Percentiles rank a stretch among this genome's conserved stretches.
These are phyloP conservation scores for Trichoplax adhaerens DNA, from an alignment of 37 sponge, comb jelly and placozoan genomes.

Conservation along the genomic window DNA sequence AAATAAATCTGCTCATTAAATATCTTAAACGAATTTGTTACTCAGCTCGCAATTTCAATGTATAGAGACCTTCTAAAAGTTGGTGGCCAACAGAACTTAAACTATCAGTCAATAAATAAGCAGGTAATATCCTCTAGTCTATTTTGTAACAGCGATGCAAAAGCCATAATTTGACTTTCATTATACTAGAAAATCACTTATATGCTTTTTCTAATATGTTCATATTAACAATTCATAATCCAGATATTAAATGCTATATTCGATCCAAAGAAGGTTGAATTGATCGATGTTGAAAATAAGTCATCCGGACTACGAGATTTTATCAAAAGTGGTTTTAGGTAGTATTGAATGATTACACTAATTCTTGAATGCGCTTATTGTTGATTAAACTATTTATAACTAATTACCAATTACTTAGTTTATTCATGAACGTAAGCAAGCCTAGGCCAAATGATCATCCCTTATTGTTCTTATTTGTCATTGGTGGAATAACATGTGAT, in stretches of 20 bases:
- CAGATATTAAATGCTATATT: slow-evolving; percentile 33
- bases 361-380: neutral
- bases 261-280: slow-evolving; percentile 21
- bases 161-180: too few species aligned
- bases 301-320: slow-evolving; percentile 24
- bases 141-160: too few species aligned
- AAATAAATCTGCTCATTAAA: too few species aligned
- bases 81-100: too few species aligned
- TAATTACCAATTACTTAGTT: slow-evolving; percentile 10
- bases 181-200: too few species aligned
- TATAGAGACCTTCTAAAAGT: too few species aligned
- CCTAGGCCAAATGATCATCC: slow-evolving; percentile 38
- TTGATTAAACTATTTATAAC: neutral
- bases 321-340: slow-evolving; percentile 46
- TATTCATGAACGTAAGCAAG: slow-evolving; percentile 43
- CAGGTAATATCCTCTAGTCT: too few species aligned
- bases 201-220: too few species aligned
- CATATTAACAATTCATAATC: too few species aligned
- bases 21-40: too few species aligned
- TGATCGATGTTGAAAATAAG: slow-evolving; percentile 34
- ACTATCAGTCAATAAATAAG: too few species aligned
- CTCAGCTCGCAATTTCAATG: too few species aligned
- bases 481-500: slow-evolving; percentile 38
- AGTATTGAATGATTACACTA: neutral
- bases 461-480: slow-evolving; percentile 28